Percentiles rank a stretch among this genome's conserved stretches.
Conservation (phyloP, 1,140 invertebrate species). For the Papilio helenus region DNA sequence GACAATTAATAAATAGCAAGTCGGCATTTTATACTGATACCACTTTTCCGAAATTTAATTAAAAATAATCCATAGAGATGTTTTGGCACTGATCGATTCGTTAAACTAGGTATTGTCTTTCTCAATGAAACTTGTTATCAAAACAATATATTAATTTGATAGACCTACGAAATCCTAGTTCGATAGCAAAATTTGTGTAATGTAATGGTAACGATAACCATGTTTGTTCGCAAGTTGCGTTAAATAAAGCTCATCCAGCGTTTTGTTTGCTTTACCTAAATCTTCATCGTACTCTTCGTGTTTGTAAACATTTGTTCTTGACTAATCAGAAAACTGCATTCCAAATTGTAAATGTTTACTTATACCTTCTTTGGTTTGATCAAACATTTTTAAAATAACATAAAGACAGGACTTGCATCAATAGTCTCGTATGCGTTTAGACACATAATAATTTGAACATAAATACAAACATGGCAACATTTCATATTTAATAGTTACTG, state of each 20-base stretch:
- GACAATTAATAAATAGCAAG: background rate
- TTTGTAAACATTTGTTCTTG: constrained; percentile 6
- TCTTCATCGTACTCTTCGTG: background rate
- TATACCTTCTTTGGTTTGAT: background rate
- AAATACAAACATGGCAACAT: no score
- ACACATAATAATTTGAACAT: no score
- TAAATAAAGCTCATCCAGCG: constrained; percentile 1
- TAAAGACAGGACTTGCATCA: background rate
- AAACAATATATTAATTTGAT: no score
- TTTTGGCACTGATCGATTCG: no score
- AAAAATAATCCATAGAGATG: no score
- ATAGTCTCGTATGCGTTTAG: background rate
- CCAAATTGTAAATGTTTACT: background rate
- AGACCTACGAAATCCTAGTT: no score
- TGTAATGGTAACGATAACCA: background rate
- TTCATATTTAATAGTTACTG: no score
- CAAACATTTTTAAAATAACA: constrained; percentile 1
- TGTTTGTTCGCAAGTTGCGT: background rate
- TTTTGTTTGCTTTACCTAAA: constrained; percentile 13
- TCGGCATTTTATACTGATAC: background rate
- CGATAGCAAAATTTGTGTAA: background rate
- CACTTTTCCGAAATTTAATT: background rate
- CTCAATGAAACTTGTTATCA: no score
- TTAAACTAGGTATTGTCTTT: no score
- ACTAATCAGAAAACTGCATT: constrained; percentile 18